Conservation (phyloP, 2,113 vertebrate species). For the Sakesphorus luctuosus region DNA sequence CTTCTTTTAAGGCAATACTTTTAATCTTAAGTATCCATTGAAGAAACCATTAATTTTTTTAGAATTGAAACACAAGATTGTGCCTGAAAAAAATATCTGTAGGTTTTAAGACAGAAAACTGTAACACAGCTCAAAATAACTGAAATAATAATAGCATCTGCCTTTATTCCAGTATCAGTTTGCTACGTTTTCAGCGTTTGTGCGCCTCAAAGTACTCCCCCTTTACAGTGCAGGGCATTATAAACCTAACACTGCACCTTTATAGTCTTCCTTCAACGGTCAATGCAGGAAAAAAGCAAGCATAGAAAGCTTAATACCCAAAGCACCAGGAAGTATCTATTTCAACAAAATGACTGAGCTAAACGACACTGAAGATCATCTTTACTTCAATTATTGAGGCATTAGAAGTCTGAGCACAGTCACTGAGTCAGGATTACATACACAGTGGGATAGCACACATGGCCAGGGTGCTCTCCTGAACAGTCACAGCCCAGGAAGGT, state of each 20-base stretch:
- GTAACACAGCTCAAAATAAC: background rate
- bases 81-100: background rate
- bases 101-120: background rate
- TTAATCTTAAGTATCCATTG: background rate
- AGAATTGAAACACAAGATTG: background rate
- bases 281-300: background rate
- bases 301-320: background rate
- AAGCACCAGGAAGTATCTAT: background rate
- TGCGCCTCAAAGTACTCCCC: background rate
- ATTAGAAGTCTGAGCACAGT: background rate
- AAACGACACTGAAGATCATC: background rate
- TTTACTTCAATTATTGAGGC: background rate
- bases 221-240: background rate
- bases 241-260: background rate
- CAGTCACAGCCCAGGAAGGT: background rate
- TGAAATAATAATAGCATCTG: background rate
- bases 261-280: background rate
- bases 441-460: background rate
- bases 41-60: background rate
- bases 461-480: background rate
- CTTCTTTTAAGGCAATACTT: background rate
- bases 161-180: background rate
- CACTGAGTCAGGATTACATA: background rate
- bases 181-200: background rate
- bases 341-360: background rate